phyloP scores from a whole-genome alignment of 1,140 invertebrate species.

The Onthophagus taurus region DNA sequence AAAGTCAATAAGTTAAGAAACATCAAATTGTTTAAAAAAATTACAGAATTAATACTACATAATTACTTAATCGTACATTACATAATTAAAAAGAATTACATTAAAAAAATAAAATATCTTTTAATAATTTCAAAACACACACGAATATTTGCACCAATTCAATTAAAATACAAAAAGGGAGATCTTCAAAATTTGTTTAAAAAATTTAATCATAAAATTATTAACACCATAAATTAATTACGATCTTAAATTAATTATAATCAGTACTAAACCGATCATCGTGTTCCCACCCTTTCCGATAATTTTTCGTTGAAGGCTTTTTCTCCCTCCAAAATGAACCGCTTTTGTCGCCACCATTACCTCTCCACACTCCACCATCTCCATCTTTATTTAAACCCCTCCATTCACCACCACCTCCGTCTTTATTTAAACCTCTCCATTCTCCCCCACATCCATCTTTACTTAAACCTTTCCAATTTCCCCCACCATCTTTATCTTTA shows the following conservation, averaged over 20 bases:
- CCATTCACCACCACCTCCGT: slow-evolving; percentile 6
- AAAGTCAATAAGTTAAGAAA: too few species aligned
- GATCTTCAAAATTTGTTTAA: too few species aligned
- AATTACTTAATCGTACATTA: too few species aligned
- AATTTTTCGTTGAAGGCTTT: neutral
- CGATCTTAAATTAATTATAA: slow-evolving; percentile 19
- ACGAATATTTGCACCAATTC: too few species aligned
- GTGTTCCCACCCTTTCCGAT: slow-evolving; percentile 21
- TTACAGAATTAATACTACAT: too few species aligned
- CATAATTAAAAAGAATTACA: too few species aligned
- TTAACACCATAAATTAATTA: too few species aligned
- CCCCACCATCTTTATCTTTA: slow-evolving; percentile 3
- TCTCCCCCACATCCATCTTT: slow-evolving; percentile 7
- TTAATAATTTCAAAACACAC: too few species aligned
- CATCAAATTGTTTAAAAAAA: too few species aligned
- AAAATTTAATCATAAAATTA: too few species aligned
- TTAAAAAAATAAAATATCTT: too few species aligned
- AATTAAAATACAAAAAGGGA: too few species aligned
- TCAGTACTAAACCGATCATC: slow-evolving; percentile 20
- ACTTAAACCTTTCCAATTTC: slow-evolving; percentile 5
- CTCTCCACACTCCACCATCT: slow-evolving; percentile 1
- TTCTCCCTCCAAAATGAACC: slow-evolving; percentile 3
- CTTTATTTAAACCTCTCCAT: slow-evolving; percentile 10
- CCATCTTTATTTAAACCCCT: slow-evolving; percentile 9
- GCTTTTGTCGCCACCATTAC: slow-evolving; percentile 5